phyloP scores from a whole-genome alignment of 1,140 invertebrate species.

The Polypedilum vanderplanki region DNA sequence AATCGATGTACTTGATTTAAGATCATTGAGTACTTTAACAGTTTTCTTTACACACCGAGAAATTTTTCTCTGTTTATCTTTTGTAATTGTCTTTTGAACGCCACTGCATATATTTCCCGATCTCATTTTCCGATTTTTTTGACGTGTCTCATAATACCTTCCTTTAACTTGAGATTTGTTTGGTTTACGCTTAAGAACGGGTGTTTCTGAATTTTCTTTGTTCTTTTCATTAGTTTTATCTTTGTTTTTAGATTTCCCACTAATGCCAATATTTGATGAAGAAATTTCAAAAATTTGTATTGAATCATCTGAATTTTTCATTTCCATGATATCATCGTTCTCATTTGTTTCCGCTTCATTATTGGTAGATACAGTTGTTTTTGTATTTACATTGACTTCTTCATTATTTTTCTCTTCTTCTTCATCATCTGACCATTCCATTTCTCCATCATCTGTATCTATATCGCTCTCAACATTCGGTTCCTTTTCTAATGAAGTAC shows the following conservation, averaged over 20 bases:
- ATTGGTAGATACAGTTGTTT: background rate
- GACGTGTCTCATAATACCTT: background rate
- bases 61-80: background rate
- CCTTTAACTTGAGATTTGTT: background rate
- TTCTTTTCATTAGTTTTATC: background rate
- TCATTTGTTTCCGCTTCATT: background rate
- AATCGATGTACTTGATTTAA: background rate
- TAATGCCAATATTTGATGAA: background rate
- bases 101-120: background rate
- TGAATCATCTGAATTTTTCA: background rate
- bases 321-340: no score
- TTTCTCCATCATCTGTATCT: background rate
- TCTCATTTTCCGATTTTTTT: background rate
- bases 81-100: background rate
- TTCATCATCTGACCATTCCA: constrained; percentile 6
- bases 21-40: background rate
- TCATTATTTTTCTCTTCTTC: background rate
- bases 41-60: background rate
- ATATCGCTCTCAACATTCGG: background rate
- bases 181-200: background rate
- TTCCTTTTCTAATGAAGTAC: background rate
- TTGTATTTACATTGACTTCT: background rate
- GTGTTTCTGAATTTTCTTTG: background rate
- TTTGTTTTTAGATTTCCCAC: background rate
- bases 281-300: constrained; percentile 3